These are phyloP conservation scores for Channa striata DNA, from an alignment of 2,797 vertebrate species.

Conservation along the genomic window DNA sequence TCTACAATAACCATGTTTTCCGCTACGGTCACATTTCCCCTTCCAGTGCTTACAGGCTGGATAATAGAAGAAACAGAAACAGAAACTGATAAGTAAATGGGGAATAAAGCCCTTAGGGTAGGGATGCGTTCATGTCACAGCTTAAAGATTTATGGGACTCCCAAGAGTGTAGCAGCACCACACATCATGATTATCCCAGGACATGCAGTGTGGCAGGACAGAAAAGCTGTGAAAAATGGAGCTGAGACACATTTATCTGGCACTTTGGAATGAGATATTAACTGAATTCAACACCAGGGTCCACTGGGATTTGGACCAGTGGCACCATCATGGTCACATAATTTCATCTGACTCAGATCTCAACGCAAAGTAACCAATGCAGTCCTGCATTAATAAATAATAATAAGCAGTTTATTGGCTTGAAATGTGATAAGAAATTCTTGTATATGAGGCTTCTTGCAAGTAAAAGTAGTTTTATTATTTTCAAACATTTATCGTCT, in stretches of 20 bases:
- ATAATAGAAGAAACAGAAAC: conserved; percentile 22
- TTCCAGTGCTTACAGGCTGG: neutral
- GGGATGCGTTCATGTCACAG: conserved; percentile 25
- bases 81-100: conserved; percentile 19
- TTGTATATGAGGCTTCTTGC: conserved; percentile 11
- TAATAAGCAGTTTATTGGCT: conserved; percentile 38
- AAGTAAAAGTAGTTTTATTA: neutral
- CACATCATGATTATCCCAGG: conserved; percentile 76
- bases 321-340: conserved; percentile 7
- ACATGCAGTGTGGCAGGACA: conserved; percentile 29
- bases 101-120: conserved; percentile 6
- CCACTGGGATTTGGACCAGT: conserved; percentile 52
- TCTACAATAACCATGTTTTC: neutral
- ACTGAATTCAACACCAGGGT: conserved; percentile 57
- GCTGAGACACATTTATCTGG: conserved; percentile 77
- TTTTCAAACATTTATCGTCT: conserved; percentile 11
- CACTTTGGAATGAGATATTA: conserved; percentile 64
- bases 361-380: conserved; percentile 12
- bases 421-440: conserved; percentile 31
- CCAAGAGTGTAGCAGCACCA: conserved; percentile 51
- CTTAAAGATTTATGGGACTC: conserved; percentile 71
- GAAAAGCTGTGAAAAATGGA: conserved; percentile 67
- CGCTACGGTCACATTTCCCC: neutral
- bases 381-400: conserved; percentile 20
- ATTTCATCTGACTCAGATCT: conserved; percentile 3